Conservation (phyloP, 2,797 vertebrate species). For the Staurois parvus region DNA sequence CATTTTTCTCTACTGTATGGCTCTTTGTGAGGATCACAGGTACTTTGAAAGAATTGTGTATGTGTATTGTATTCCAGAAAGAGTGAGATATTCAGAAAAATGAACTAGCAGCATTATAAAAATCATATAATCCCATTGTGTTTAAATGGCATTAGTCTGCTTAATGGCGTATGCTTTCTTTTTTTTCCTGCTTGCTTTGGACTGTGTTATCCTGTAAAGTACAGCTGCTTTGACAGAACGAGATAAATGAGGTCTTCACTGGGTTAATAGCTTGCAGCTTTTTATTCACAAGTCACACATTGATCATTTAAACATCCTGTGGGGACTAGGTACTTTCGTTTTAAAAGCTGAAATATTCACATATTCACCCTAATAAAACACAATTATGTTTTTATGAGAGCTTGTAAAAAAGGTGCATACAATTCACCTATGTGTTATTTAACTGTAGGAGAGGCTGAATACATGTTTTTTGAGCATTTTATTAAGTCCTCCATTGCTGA, state of each 20-base stretch:
- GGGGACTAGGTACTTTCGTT: conserved; percentile 66
- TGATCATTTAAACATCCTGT: conserved; percentile 71
- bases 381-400: conserved; percentile 59
- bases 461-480: too few relatives aligned
- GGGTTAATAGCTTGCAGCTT: conserved; percentile 73
- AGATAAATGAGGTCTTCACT: conserved; percentile 65
- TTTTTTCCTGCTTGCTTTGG: not conserved
- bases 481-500: too few relatives aligned
- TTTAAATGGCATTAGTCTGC: not conserved
- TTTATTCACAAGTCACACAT: conserved; percentile 69
- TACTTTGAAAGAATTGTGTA: too few relatives aligned
- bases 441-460: too few relatives aligned
- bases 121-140: not conserved
- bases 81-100: too few relatives aligned
- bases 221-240: conserved; percentile 65
- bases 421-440: not conserved
- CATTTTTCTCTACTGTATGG: too few relatives aligned
- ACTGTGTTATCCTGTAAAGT: conserved; percentile 6
- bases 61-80: too few relatives aligned
- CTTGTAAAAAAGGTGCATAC: not conserved
- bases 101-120: not conserved
- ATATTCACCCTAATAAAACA: conserved; percentile 64
- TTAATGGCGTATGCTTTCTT: not conserved
- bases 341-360: conserved; percentile 65
- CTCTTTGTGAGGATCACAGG: too few relatives aligned